phyloP scores from a whole-genome alignment of 2,888 invertebrate species.

The Adelphocoris suturalis region DNA sequence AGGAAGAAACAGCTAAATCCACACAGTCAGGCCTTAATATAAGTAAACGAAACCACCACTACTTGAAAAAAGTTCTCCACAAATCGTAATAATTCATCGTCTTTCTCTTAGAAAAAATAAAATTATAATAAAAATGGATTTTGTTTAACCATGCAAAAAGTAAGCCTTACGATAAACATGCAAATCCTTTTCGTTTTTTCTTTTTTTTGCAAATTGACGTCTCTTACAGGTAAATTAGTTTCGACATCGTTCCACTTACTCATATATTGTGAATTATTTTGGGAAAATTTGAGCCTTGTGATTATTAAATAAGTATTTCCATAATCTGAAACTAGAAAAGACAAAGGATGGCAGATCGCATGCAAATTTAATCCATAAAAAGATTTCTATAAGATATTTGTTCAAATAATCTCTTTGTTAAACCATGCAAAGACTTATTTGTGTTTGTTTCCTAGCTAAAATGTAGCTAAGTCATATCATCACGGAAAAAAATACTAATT shows the following conservation, averaged over 20 bases:
- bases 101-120: background rate
- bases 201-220: background rate
- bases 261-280: constrained; percentile 31
- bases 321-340: constrained; percentile 66
- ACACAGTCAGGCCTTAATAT: constrained; percentile 73
- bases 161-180: constrained; percentile 6
- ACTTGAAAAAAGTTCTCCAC: constrained; percentile 16
- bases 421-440: background rate
- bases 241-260: constrained; percentile 40
- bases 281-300: constrained; percentile 26
- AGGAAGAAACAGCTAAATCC: constrained; percentile 73
- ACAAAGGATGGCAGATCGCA: constrained; percentile 57
- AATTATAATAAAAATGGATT: background rate
- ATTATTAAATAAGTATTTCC: constrained; percentile 24
- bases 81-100: constrained; percentile 5
- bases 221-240: constrained; percentile 13
- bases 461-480: background rate
- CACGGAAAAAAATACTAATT: no score
- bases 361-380: constrained; percentile 45
- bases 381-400: background rate
- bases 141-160: constrained; percentile 2
- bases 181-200: background rate
- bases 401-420: constrained; percentile 18
- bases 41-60: constrained; percentile 64
- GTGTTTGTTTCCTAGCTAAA: background rate